Base-by-base conservation (phyloP, 1,140 invertebrate species). In the Glossosoma conforme region DNA sequence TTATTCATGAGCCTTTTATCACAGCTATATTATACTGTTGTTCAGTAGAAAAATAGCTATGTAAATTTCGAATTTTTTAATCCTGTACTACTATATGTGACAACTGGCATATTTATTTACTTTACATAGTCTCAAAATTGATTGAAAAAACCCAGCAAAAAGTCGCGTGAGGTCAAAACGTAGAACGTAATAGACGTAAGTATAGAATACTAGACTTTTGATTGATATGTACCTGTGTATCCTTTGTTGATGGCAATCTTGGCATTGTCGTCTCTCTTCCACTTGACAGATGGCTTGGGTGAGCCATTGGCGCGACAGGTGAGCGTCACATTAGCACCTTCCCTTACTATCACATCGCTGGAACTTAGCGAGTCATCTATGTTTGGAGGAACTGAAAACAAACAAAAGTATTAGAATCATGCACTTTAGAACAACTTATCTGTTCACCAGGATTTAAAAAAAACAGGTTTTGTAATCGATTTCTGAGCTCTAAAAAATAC, bases 341-440 rank as follows among this genome's bases (percentile, higher is more conserved):
- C 92, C 15, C 90, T 78, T 15, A 93, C 90, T 60, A 94, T 91
- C 22, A 92, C 86, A 68, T 95, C 91, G 58, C 89, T 89, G 62
- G 89, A 91, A 64, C 89, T 91, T 64, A 89, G 78, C 21, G 87
- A 83, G 72, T 93, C 89, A 62, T 92, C 88, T 62, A 94, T 94
- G 65, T 90, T 89, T 15, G 92, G 92, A 11, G 91, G 91, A 59
- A 95, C 91, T 94, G 76, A 8, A 75, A 80, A 36, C 28, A 20
- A 15, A n/a, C 21, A 15, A 6, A 24, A 25, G 24, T 44, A 44
- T 44, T 25, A 6, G 17, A 9, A n/a, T n/a, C n/a, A n/a, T n/a
- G n/a, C n/a, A n/a, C n/a, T n/a, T n/a, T n/a, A n/a, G 24, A 8
- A 28, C 6, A 6, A 6, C 24, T 28, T 28, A 28, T 28, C n/a